A percentile compares a stretch with the other conserved stretches of the same genome.
phyloP scores from a whole-genome alignment of 1,140 invertebrate species.

The Camponotus pennsylvanicus region DNA sequence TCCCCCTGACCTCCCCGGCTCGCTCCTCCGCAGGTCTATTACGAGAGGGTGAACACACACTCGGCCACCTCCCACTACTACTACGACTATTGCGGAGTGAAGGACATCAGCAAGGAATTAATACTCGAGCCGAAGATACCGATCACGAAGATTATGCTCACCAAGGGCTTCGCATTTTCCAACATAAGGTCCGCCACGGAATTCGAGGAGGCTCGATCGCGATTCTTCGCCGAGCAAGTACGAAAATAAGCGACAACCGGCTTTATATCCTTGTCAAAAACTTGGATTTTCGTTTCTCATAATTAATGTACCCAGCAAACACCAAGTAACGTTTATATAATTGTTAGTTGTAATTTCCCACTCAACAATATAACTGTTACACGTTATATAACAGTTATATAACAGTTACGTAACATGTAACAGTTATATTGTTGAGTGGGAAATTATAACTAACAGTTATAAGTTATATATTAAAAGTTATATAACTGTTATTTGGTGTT shows the following conservation, averaged over 20 bases:
- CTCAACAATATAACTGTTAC: no score
- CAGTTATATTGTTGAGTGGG: no score
- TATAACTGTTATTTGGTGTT: no score
- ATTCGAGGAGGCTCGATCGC: conserved; percentile 93
- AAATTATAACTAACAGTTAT: no score
- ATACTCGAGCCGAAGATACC: conserved; percentile 89
- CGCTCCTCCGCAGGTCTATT: conserved; percentile 90
- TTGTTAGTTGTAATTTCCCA: no score
- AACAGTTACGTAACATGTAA: no score
- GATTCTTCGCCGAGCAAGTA: conserved; percentile 92
- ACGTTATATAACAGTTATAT: no score
- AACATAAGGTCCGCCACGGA: conserved; percentile 93
- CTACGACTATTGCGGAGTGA: conserved; percentile 92
- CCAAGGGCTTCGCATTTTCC: conserved; percentile 94
- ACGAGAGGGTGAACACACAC: conserved; percentile 94
- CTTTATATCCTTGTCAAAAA: not conserved
- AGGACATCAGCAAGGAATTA: conserved; percentile 92
- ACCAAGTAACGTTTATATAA: no score
- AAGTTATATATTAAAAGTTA: no score
- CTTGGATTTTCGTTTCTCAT: no score
- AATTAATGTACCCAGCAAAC: not conserved
- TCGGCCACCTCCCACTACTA: conserved; percentile 92
- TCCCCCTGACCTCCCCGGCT: no score
- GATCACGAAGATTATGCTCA: conserved; percentile 92
- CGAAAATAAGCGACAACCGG: not conserved